Percentiles rank a stretch among this genome's conserved stretches.
phyloP scores from a whole-genome alignment of 2,888 invertebrate genomes.

The Enoplolaimus lenunculus region DNA sequence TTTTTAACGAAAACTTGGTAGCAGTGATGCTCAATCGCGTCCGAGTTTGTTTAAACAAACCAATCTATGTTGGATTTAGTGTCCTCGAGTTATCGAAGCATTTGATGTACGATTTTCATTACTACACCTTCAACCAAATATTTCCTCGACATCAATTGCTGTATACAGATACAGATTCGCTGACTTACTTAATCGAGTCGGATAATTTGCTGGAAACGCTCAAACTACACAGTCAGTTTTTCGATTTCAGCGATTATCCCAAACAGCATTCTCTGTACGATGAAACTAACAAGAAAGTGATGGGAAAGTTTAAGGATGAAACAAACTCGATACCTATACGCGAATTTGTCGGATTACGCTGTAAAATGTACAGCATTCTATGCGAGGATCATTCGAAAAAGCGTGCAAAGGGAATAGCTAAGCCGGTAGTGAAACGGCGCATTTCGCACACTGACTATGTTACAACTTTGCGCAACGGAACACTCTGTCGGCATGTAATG shows the following conservation, averaged over 20 bases:
- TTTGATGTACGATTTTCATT: constrained; percentile 12
- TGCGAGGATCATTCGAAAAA: not conserved
- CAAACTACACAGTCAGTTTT: not conserved
- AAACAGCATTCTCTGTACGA: not conserved
- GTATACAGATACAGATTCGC: constrained; percentile 2
- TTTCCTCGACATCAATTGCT: not conserved
- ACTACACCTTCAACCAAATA: too few relatives aligned
- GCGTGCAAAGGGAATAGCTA: constrained; percentile 1
- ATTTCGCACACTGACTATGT: constrained; percentile 4
- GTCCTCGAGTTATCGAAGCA: not conserved
- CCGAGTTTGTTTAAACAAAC: not conserved
- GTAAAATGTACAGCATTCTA: not conserved
- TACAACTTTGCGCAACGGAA: not conserved
- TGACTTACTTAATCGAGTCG: not conserved
- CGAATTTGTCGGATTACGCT: not conserved
- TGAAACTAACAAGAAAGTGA: not conserved
- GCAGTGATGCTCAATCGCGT: not conserved
- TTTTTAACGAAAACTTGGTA: not conserved
- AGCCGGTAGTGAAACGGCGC: not conserved
- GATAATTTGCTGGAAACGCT: not conserved
- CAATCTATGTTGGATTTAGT: constrained; percentile 2
- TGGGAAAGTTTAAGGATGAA: constrained; percentile 11
- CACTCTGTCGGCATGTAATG: not conserved
- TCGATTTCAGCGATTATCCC: not conserved
- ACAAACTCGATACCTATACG: not conserved